Evolutionary conservation across 2,797 vertebrate species (phyloP).

Genomic region (Sebastes goodei): DNA sequence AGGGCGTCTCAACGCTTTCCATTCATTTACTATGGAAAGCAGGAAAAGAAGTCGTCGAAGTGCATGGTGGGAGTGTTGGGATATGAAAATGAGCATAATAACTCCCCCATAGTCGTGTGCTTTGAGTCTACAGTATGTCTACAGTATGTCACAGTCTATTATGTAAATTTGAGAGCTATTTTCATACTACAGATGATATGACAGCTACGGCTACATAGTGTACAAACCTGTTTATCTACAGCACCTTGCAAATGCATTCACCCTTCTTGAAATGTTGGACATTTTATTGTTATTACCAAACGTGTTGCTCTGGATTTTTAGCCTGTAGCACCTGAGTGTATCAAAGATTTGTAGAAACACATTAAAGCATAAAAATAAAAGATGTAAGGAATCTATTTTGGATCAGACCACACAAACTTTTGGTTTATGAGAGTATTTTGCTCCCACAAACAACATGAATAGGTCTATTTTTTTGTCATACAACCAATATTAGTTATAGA

Average conservation of each 20-base stretch:
- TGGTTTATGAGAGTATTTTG: not conserved
- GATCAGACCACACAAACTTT: not conserved
- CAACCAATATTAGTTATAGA: not conserved
- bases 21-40: too few species aligned
- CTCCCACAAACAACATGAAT: not conserved
- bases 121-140: not conserved
- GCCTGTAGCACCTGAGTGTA: not conserved
- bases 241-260: not conserved
- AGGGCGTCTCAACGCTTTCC: too few species aligned
- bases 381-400: not conserved
- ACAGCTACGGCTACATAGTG: not conserved
- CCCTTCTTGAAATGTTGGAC: too few species aligned
- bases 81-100: not conserved
- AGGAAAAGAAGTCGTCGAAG: too few species aligned
- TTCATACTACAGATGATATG: constrained; percentile 20
- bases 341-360: not conserved
- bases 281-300: not conserved
- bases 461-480: not conserved
- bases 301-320: not conserved
- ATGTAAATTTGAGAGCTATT: constrained; percentile 29
- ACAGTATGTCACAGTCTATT: not conserved
- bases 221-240: not conserved
- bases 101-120: not conserved
- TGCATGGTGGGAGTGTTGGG: too few species aligned
- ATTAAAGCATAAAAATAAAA: not conserved